These are phyloP conservation scores for Bombus turneri DNA, from an alignment of 1,140 invertebrate species.

Conservation along the genomic window DNA sequence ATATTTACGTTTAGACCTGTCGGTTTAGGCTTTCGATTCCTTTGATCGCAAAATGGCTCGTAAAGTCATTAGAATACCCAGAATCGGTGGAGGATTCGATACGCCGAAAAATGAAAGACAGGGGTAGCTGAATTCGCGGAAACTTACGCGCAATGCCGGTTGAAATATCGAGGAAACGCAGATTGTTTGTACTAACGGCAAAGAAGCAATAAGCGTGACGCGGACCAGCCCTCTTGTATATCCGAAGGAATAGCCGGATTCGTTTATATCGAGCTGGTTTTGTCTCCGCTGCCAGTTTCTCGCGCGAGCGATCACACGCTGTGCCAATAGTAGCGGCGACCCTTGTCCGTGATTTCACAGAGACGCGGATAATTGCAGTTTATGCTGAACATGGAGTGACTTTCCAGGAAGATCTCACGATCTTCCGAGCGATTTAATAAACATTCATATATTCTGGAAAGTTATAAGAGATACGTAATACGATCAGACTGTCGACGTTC, in stretches of 20 bases:
- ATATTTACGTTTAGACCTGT: neutral
- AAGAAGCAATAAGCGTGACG: conserved; percentile 50
- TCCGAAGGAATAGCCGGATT: conserved; percentile 25
- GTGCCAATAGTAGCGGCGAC: neutral
- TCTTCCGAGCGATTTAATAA: no score
- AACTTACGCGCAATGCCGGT: neutral
- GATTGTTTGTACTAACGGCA: conserved; percentile 40
- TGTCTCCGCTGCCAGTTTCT: conserved; percentile 47
- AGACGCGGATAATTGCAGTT: no score
- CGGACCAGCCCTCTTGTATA: conserved; percentile 23
- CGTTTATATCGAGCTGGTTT: conserved; percentile 34
- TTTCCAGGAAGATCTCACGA: no score
- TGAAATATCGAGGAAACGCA: conserved; percentile 40
- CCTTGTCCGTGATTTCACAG: neutral
- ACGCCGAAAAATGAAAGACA: neutral
- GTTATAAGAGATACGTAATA: no score
- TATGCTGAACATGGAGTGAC: no score
- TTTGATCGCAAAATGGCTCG: neutral
- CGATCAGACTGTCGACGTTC: no score
- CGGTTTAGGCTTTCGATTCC: neutral
- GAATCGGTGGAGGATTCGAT: neutral
- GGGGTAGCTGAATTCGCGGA: conserved; percentile 25
- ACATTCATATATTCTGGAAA: no score
- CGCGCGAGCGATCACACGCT: conserved; percentile 58
- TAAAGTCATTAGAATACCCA: neutral